Percentiles rank a stretch among this genome's conserved stretches.
Evolutionary conservation across 2,113 vertebrate species (phyloP).

Genomic region (Herpetotheres cachinnans): DNA sequence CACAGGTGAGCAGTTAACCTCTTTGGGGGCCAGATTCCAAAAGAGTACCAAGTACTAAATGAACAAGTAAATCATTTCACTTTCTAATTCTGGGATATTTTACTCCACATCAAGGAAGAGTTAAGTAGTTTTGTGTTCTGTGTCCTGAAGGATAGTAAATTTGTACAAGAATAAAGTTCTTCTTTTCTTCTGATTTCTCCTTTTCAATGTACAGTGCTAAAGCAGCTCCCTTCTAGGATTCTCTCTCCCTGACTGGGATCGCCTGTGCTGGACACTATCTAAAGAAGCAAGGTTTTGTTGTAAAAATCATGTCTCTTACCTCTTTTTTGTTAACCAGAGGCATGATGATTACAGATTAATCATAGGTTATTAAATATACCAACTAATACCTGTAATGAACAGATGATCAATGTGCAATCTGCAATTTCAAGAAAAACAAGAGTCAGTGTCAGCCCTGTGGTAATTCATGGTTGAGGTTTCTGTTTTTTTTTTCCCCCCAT

Average conservation of each 20-base stretch:
- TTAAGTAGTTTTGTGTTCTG: background rate
- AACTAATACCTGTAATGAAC: background rate
- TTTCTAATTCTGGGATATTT: background rate
- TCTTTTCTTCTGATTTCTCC: background rate
- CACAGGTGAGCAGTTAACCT: background rate
- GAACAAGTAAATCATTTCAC: background rate
- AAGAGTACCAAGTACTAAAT: background rate
- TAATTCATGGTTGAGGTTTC: background rate
- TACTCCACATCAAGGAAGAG: background rate
- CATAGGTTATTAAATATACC: background rate
- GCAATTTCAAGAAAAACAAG: background rate
- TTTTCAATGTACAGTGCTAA: background rate
- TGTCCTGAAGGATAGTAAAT: background rate
- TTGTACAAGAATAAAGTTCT: background rate
- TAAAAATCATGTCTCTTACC: background rate
- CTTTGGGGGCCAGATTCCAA: background rate
- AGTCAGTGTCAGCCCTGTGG: background rate
- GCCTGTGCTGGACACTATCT: background rate
- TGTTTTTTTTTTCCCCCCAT: background rate
- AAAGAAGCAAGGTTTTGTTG: background rate
- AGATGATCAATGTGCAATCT: background rate
- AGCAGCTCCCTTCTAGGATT: background rate
- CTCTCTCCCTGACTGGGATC: background rate
- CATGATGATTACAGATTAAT: background rate
- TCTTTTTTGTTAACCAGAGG: background rate